Evolutionary conservation across 2,888 invertebrate species (phyloP).

Genomic region (Cataglyphis cursor): DNA sequence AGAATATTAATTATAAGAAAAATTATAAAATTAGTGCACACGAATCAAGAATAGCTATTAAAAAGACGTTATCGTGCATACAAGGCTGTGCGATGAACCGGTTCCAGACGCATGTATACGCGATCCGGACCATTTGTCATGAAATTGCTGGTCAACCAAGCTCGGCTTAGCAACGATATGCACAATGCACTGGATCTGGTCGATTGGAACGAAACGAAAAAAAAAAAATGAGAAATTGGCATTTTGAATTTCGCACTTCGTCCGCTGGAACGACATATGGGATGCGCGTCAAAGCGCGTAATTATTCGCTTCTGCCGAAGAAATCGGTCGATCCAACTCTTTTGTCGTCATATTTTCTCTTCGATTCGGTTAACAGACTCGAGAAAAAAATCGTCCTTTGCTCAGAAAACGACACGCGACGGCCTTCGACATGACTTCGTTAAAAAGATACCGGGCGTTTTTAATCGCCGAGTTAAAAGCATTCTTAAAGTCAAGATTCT

Average conservation of each 20-base stretch:
- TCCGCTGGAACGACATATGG: conserved; percentile 64
- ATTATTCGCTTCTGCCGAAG: conserved; percentile 52
- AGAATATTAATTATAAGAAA: no score
- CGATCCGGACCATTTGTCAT: conserved; percentile 26
- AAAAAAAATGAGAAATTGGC: conserved; percentile 49
- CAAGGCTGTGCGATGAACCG: conserved; percentile 42
- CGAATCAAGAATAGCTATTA: no score
- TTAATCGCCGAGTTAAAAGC: conserved; percentile 19
- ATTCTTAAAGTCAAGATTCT: background rate
- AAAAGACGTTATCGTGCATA: background rate
- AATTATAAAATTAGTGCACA: no score
- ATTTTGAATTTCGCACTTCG: conserved; percentile 43
- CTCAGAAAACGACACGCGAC: conserved; percentile 58
- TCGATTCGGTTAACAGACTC: conserved; percentile 32
- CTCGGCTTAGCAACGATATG: conserved; percentile 49
- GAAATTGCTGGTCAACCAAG: conserved; percentile 58
- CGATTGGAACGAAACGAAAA: background rate
- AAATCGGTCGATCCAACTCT: conserved; percentile 55
- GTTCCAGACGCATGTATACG: conserved; percentile 35
- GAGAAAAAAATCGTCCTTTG: conserved; percentile 36
- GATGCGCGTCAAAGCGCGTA: conserved; percentile 55
- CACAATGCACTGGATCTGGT: conserved; percentile 42
- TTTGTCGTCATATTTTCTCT: background rate
- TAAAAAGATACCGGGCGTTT: background rate
- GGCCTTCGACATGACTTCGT: conserved; percentile 25